Base-by-base conservation (phyloP, 2,797 vertebrate species). In the Enteromius anoplus region DNA sequence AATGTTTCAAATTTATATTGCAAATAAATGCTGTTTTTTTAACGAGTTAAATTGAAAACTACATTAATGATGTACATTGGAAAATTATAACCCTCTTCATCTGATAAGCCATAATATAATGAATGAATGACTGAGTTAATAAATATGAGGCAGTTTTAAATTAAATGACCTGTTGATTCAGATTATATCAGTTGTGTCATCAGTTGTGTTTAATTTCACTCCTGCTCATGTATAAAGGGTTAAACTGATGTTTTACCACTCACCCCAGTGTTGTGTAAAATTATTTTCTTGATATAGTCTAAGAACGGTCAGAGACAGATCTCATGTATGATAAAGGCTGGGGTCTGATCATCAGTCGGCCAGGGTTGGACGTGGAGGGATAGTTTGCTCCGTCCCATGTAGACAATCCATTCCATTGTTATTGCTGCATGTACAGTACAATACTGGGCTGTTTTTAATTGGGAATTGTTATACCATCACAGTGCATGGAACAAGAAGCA, bases 401-500 rank as follows among this genome's bases (percentile, higher is more conserved):
- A 17, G 23, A 72, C 45, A 72, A 29, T 72, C 26, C 6, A 47
- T 12, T 71, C 23, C 7, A 29, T 71, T 71, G 42, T 29, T 29
- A 49, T 29, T 10, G 40, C 23, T 71, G 29, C 17, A 75, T 75
- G 21, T 37, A 75, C 19, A 37, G 51, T 55, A 75, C 19, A 37
- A 32, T 55, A 75, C 72, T 75, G 6, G n/a, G 2, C 34, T 40
- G 32, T 23, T 60, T 58, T 23, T 75, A 58, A 58, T 75, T 75
- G 12, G 51, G 21, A 75, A 12, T 73, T 75, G 47, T 72, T 72
- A 29, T 51, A 32, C 15, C 15, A 21, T 21, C 26, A 72, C 45
- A 53, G 47, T 9, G 21, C 21, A 40, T 58, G 34, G 7, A 23
- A 9, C n/a, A 75, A 8, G 23, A 75, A 23, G 5, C 21, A 58